A percentile compares a stretch with the other conserved stretches of the same genome.
These are phyloP conservation scores for Gnatocerus cornutus DNA, from an alignment of 2,888 invertebrate genomes.

Conservation along the genomic window DNA sequence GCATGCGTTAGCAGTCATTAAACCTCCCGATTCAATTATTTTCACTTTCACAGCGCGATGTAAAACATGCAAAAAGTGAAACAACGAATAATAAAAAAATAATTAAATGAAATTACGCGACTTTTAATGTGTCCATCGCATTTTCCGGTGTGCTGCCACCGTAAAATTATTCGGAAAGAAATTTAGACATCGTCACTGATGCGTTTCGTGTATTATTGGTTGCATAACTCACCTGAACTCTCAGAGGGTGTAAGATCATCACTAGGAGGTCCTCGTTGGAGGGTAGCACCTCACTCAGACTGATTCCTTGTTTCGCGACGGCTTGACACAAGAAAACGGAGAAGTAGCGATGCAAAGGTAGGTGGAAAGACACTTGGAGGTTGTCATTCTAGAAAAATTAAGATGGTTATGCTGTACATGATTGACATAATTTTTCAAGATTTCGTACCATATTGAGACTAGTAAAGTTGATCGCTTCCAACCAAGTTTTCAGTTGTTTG, in stretches of 20 bases:
- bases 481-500: constrained; percentile 88
- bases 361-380: constrained; percentile 95
- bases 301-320: constrained; percentile 84
- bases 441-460: constrained; percentile 78
- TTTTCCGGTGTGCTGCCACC: not conserved
- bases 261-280: constrained; percentile 85
- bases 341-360: constrained; percentile 96
- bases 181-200: not conserved
- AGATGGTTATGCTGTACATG: no score
- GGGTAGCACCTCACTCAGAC: constrained; percentile 86
- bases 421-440: no score
- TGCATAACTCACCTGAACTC: constrained; percentile 86
- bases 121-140: not conserved
- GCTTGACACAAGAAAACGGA: constrained; percentile 91
- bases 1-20: constrained; percentile 1
- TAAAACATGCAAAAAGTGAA: constrained; percentile 1
- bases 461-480: constrained; percentile 86
- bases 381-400: constrained; percentile 79
- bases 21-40: constrained; percentile 1
- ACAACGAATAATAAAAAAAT: not conserved
- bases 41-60: constrained; percentile 3
- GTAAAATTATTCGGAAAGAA: not conserved
- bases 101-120: not conserved
- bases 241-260: constrained; percentile 92
- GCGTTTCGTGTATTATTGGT: not conserved